A percentile compares a stretch with the other conserved stretches of the same genome.
These are phyloP conservation scores for Cricetomys ansorgei DNA, from an alignment of 2,113 vertebrate species.

Conservation along the genomic window DNA sequence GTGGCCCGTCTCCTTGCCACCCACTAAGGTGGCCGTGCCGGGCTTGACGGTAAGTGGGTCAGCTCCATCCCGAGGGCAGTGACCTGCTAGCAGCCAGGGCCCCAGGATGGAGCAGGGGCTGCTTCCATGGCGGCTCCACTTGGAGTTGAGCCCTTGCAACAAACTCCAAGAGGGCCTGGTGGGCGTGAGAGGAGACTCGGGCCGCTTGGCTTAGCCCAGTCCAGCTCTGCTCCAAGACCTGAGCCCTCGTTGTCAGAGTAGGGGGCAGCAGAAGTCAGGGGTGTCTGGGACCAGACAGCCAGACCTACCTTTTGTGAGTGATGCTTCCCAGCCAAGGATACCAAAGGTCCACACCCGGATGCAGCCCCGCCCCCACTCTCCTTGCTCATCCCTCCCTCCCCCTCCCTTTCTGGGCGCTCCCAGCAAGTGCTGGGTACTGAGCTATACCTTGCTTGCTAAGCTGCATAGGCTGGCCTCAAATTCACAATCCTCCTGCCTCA, in stretches of 20 bases:
- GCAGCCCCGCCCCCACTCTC: fast-evolving
- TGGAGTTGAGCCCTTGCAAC: background rate
- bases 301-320: background rate
- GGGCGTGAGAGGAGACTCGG: background rate
- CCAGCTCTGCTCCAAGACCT: background rate
- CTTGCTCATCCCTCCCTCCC: too few relatives aligned
- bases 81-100: background rate
- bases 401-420: background rate
- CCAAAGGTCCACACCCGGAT: fast-evolving
- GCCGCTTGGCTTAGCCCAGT: background rate
- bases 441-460: background rate
- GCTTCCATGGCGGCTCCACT: too few relatives aligned
- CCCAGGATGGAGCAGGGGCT: background rate
- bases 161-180: background rate
- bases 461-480: background rate
- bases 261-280: background rate
- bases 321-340: background rate
- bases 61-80: background rate
- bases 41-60: background rate
- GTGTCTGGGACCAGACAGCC: background rate
- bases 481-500: background rate
- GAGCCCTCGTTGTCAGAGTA: background rate
- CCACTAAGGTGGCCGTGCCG: background rate
- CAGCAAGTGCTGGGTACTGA: background rate
- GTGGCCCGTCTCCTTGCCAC: fast-evolving